These are phyloP conservation scores for Holothuria leucospilota DNA, from an alignment of 53 echinoderm and acorn worm species.

Conservation along the genomic window DNA sequence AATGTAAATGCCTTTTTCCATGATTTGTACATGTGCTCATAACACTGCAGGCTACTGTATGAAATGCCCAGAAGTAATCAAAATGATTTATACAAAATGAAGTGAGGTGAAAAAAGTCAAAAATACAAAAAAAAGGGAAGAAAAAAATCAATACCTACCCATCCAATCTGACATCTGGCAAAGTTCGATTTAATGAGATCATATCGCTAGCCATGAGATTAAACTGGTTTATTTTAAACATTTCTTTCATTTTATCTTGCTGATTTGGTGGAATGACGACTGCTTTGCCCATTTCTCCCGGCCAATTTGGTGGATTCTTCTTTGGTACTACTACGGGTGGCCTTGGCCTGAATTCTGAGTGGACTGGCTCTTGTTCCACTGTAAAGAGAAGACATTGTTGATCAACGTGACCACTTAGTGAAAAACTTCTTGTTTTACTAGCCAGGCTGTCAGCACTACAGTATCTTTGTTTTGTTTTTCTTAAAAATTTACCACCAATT, in stretches of 20 bases:
- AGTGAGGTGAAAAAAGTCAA: no score
- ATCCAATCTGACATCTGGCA: slow-evolving; percentile 96
- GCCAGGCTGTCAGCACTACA: no score
- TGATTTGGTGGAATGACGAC: slow-evolving; percentile 87
- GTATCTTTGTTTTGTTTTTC: no score
- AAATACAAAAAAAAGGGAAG: background rate
- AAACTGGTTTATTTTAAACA: slow-evolving; percentile 96
- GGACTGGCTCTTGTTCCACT: slow-evolving; percentile 37
- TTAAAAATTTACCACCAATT: no score
- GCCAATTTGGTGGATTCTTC: slow-evolving; percentile 76
- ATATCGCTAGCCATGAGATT: slow-evolving; percentile 96
- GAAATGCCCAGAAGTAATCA: no score
- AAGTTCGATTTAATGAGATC: slow-evolving; percentile 88
- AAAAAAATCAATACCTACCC: slow-evolving; percentile 70
- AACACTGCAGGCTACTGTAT: no score
- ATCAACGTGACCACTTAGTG: no score
- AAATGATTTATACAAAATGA: no score
- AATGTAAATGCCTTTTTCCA: no score
- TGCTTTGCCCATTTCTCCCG: slow-evolving; percentile 96
- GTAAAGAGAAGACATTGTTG: background rate
- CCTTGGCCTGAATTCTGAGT: slow-evolving; percentile 41
- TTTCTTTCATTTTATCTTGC: slow-evolving; percentile 87
- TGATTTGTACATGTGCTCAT: no score
- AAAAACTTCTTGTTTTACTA: no score
- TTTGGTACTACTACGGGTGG: slow-evolving; percentile 39